Percentiles rank a stretch among this genome's conserved stretches.
Conservation (phyloP, 2,888 invertebrate genomes). For the Magallana nippona region DNA sequence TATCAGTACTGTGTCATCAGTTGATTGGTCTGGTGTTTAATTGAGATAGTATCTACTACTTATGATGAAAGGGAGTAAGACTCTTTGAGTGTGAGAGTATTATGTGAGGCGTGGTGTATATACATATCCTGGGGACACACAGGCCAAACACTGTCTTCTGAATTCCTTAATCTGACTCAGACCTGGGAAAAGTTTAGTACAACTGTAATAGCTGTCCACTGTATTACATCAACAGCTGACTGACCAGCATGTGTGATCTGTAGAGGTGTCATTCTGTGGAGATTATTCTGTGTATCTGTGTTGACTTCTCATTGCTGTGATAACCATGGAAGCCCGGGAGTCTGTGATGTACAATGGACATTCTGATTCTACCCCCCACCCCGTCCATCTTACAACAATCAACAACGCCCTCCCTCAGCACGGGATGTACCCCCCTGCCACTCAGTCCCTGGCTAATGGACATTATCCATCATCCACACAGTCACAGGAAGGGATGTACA, state of each 20-base stretch:
- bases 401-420: neutral
- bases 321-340: neutral
- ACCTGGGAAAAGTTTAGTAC: neutral
- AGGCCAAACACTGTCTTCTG: neutral
- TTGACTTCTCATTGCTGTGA: neutral
- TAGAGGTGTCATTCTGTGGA: neutral
- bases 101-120: slow-evolving; percentile 25
- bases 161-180: slow-evolving; percentile 28
- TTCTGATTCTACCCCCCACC: neutral
- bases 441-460: neutral
- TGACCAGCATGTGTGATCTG: neutral
- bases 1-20: slow-evolving; percentile 15
- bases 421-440: neutral
- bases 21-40: slow-evolving; percentile 25
- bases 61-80: neutral
- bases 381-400: neutral
- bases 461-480: neutral
- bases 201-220: neutral
- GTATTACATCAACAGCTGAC: neutral
- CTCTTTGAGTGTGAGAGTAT: slow-evolving; percentile 1
- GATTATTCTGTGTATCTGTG: neutral
- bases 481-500: neutral
- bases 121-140: slow-evolving; percentile 10
- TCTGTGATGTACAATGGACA: neutral
- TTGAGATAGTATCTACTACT: slow-evolving; percentile 20